Evolutionary conservation across 53 echinoderm and acorn worm species (phyloP).

Genomic region (Apostichopus leukothele): DNA sequence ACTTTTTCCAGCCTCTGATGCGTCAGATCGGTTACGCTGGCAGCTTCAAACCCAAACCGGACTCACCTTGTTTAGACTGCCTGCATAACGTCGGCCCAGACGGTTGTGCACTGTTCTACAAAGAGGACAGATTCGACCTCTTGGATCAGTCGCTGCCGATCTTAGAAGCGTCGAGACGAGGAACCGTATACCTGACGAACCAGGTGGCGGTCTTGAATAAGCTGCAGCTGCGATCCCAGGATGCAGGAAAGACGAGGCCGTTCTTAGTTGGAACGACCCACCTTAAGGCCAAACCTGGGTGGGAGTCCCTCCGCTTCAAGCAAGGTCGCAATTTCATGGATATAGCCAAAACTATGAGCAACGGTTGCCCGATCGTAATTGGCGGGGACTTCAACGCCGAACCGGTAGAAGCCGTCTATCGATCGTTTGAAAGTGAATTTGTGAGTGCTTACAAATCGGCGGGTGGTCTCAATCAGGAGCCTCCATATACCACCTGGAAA

Average conservation of each 20-base stretch:
- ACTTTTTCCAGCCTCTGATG: slow-evolving; percentile 83
- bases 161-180: slow-evolving; percentile 52
- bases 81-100: slow-evolving; percentile 83
- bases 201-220: slow-evolving; percentile 82
- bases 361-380: slow-evolving; percentile 64
- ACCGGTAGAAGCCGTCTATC: slow-evolving; percentile 78
- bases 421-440: slow-evolving; percentile 61
- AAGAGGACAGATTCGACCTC: slow-evolving; percentile 68
- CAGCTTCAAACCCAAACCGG: slow-evolving; percentile 85
- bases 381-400: slow-evolving; percentile 96
- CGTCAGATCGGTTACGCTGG: slow-evolving; percentile 77
- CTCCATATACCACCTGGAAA: slow-evolving; percentile 94
- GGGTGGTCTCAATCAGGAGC: slow-evolving; percentile 67
- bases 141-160: slow-evolving; percentile 56
- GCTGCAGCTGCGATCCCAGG: slow-evolving; percentile 46
- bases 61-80: slow-evolving; percentile 88
- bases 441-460: slow-evolving; percentile 75
- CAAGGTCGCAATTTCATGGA: slow-evolving; percentile 82
- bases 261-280: slow-evolving; percentile 90
- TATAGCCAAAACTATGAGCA: slow-evolving; percentile 53
- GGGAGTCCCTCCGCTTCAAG: slow-evolving; percentile 65
- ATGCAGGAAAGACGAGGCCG: slow-evolving; percentile 44
- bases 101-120: slow-evolving; percentile 92
- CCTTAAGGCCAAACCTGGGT: slow-evolving; percentile 87
- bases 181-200: slow-evolving; percentile 55